Evolutionary conservation across 2,797 vertebrate species (phyloP).

Genomic region (Diplodus puntazzo): DNA sequence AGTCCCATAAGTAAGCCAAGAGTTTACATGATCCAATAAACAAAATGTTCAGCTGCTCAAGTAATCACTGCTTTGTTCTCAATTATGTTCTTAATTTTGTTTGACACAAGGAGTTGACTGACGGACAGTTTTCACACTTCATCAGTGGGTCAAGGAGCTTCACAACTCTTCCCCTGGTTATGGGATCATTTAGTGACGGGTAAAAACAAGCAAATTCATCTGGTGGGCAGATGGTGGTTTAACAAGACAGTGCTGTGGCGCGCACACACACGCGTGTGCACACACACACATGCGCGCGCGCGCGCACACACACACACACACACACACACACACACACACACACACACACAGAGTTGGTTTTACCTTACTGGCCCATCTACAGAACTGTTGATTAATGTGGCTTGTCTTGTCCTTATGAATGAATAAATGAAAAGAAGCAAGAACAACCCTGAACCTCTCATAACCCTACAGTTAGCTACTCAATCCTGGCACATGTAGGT

Average conservation of each 20-base stretch:
- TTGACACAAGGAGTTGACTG: background rate
- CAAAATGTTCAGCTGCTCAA: background rate
- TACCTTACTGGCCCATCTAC: background rate
- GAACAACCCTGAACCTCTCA: background rate
- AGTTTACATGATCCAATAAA: background rate
- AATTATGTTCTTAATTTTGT: background rate
- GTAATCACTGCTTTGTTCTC: background rate
- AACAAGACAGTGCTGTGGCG: constrained; percentile 7
- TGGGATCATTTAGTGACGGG: background rate
- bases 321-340: background rate
- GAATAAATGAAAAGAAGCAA: background rate
- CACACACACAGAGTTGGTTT: background rate
- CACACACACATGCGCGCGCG: background rate
- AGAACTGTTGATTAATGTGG: background rate
- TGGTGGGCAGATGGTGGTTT: constrained; percentile 41
- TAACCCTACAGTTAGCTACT: background rate
- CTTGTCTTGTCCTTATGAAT: background rate
- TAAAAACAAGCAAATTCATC: constrained; percentile 17
- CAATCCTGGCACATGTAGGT: constrained; percentile 1
- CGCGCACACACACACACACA: background rate
- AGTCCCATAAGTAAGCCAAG: background rate
- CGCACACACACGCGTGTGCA: background rate
- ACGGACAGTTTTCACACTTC: background rate
- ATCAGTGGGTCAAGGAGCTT: background rate
- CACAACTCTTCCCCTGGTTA: background rate